Evolutionary conservation across 2,113 vertebrate species (phyloP).

Genomic region (Spizaetus ornatus): DNA sequence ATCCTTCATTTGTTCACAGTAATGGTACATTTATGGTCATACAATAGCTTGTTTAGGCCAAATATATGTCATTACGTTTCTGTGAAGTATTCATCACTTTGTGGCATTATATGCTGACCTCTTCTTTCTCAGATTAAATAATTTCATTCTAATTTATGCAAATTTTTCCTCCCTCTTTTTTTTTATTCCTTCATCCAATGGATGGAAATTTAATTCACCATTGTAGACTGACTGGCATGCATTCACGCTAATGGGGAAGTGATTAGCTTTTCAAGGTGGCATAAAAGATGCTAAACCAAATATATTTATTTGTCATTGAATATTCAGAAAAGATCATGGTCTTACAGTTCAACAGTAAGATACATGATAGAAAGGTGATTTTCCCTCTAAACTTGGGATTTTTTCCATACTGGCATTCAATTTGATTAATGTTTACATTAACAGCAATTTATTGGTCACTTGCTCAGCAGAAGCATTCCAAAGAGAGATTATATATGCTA

Average conservation of each 20-base stretch:
- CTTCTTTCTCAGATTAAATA: background rate
- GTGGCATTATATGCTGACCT: background rate
- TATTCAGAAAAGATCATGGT: constrained; percentile 4
- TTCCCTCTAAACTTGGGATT: background rate
- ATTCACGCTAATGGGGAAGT: background rate
- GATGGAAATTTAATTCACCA: background rate
- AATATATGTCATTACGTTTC: background rate
- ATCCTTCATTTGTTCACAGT: background rate
- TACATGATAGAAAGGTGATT: background rate
- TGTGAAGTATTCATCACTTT: background rate
- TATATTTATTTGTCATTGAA: background rate
- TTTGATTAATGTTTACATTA: constrained; percentile 70
- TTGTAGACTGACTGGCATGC: background rate
- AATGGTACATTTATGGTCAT: background rate
- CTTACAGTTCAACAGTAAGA: constrained; percentile 37
- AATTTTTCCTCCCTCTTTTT: background rate
- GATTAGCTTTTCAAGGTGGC: background rate
- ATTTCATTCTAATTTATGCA: background rate
- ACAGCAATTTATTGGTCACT: constrained; percentile 66
- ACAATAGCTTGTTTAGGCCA: background rate
- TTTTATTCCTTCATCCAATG: background rate
- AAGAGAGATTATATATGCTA: constrained; percentile 31
- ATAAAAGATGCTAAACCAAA: background rate
- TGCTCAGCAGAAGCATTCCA: constrained; percentile 62
- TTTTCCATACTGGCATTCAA: constrained; percentile 1